Conservation (phyloP, 2,113 vertebrate species). For the Cromileptes altivelis region DNA sequence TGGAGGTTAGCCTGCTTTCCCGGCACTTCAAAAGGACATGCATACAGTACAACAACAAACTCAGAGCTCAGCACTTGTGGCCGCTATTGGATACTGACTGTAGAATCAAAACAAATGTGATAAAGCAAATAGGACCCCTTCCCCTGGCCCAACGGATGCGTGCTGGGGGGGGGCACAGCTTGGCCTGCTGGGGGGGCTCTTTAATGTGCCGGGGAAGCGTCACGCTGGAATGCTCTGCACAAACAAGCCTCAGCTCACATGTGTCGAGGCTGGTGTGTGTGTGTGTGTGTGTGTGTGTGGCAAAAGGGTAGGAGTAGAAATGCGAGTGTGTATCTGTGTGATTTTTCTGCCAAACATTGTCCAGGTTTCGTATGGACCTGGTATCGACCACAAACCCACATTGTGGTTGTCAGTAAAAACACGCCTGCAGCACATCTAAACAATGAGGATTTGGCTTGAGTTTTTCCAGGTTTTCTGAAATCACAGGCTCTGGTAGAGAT, state of each 20-base stretch:
- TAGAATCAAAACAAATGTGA: slow-evolving; percentile 79
- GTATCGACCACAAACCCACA: slow-evolving; percentile 54
- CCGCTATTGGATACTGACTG: slow-evolving; percentile 71
- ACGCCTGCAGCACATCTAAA: slow-evolving; percentile 57
- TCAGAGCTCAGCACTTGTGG: slow-evolving; percentile 56
- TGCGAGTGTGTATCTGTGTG: slow-evolving; percentile 39
- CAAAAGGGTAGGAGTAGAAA: slow-evolving; percentile 4
- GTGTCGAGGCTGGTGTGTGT: slow-evolving; percentile 37
- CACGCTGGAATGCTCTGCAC: slow-evolving; percentile 77
- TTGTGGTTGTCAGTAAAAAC: slow-evolving; percentile 63
- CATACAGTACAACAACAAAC: slow-evolving; percentile 82
- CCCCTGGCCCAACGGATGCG: slow-evolving; percentile 63
- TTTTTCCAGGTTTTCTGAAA: slow-evolving; percentile 40
- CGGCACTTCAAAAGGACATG: slow-evolving; percentile 77
- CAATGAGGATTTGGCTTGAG: slow-evolving; percentile 32
- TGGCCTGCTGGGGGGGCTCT: slow-evolving; percentile 66
- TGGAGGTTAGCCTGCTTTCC: slow-evolving; percentile 47
- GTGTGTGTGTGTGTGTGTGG: slow-evolving; percentile 35
- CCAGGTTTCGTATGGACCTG: slow-evolving; percentile 48
- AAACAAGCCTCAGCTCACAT: slow-evolving; percentile 74
- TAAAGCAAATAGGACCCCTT: slow-evolving; percentile 77
- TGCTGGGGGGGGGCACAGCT: slow-evolving; percentile 67
- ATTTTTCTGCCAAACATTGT: slow-evolving; percentile 54
- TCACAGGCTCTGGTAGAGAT: slow-evolving; percentile 29
- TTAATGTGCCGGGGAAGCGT: slow-evolving; percentile 76